These are phyloP conservation scores for Zalophus californianus DNA, from an alignment of 2,797 vertebrate genomes.

Conservation along the genomic window DNA sequence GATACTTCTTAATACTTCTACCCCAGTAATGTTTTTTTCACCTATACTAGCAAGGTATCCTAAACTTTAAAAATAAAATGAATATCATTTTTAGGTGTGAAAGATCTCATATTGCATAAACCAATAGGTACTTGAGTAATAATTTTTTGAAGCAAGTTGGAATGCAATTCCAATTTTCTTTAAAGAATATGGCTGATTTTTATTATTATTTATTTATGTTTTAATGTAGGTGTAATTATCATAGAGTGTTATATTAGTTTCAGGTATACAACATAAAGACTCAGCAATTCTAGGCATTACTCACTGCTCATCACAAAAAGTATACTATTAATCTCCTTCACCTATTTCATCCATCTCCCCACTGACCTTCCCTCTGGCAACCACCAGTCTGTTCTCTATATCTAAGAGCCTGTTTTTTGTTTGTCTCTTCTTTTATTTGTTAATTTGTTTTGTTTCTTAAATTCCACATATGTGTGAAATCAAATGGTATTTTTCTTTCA, in stretches of 20 bases:
- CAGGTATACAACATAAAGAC: background rate
- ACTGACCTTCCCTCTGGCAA: background rate
- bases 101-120: background rate
- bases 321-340: background rate
- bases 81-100: background rate
- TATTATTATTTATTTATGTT: background rate
- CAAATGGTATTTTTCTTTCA: background rate
- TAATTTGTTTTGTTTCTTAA: background rate
- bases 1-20: background rate
- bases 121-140: background rate
- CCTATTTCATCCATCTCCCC: background rate
- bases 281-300: background rate
- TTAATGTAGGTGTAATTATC: background rate
- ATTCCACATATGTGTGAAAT: background rate
- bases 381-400: background rate
- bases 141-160: background rate
- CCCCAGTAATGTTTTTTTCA: background rate
- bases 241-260: background rate
- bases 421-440: background rate
- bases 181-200: background rate
- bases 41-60: background rate
- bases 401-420: background rate
- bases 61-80: conserved; percentile 5
- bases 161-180: background rate
- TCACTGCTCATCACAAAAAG: background rate